These are phyloP conservation scores for Leptinotarsa haldemani DNA, from an alignment of 2,888 invertebrate species.

Conservation along the genomic window DNA sequence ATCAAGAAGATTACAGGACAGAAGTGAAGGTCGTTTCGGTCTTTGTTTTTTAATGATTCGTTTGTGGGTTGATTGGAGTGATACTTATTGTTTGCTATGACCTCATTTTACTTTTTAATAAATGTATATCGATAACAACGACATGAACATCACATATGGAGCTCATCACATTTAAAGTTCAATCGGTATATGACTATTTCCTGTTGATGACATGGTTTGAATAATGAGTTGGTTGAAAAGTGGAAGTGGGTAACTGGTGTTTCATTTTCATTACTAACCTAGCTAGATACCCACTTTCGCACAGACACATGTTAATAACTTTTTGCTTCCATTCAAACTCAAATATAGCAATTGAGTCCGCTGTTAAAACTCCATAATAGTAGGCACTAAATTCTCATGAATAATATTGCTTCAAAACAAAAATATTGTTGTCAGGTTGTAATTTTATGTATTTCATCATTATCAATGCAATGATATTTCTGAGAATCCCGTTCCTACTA, in stretches of 20 bases:
- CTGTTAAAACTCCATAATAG: no score
- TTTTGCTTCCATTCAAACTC: no score
- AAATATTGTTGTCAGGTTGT: no score
- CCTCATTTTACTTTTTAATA: constrained; percentile 15
- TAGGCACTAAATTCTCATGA: no score
- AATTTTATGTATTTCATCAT: no score
- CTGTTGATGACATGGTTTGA: not conserved
- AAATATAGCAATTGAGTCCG: no score
- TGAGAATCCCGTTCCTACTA: no score
- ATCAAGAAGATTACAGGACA: not conserved
- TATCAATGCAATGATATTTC: no score
- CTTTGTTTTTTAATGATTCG: constrained; percentile 5
- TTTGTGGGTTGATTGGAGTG: constrained; percentile 8
- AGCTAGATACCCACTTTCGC: not conserved
- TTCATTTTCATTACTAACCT: not conserved
- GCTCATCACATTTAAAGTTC: constrained; percentile 14
- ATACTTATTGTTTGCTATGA: constrained; percentile 3
- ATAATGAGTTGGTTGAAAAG: constrained; percentile 12
- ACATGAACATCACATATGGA: constrained; percentile 12
- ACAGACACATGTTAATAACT: not conserved
- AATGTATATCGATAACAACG: not conserved
- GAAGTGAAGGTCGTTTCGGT: constrained; percentile 5
- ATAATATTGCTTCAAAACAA: no score
- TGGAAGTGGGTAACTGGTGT: not conserved
- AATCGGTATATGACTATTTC: not conserved